Base-by-base conservation (phyloP, 1,140 invertebrate genomes). In the Calycopis cecrops region DNA sequence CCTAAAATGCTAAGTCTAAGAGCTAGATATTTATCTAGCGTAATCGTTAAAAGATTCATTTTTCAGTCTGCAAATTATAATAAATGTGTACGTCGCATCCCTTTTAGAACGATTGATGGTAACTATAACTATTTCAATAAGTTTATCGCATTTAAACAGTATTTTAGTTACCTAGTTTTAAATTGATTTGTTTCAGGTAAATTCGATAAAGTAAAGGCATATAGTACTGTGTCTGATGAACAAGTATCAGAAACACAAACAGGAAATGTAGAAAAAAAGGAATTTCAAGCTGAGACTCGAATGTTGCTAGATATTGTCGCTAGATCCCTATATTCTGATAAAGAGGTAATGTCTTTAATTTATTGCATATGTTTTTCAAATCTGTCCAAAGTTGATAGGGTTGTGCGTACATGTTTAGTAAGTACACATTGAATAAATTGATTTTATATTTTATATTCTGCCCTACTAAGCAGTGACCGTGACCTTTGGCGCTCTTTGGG, bases 221-320 rank as follows among this genome's bases (percentile, higher is more conserved):
- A 69, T 48, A 80, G 69, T 55, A 79, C 75, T 28, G 72, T 60
- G 12, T 73, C 74, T 35, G 73, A 79, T 66, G 64, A 79, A 49
- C 64, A 77, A 53, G 58, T 69, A 21, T 55, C 49, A 33, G 91
- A 93, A 72, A 90, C 89, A 71, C 47, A 87, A 11, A 91, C 87
- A 82, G 90, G 91, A 80, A 79, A 69, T 53, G 63, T 73, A 18
- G 88, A 88, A 44, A 93, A 91, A 69, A 92, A 93, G 87, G 94
- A 99, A 84, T 99, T 99, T 81, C 96, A 99, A 81, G 98, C 98
- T 0, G 98, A 99, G 89, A 99, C 97, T 0, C 90, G 93, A 63
- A 98, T 98, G 93, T 80, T 99, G 9, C 82, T 99, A 18, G 97
- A 99, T 79, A 99, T 99, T 87, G 98, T 99, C 9, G 98, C 98